Evolutionary conservation across 23 tunicate genomes (phyloP), one percentile per base, ranked within the genome.

Genomic region (Halocynthia roretzi): DNA sequence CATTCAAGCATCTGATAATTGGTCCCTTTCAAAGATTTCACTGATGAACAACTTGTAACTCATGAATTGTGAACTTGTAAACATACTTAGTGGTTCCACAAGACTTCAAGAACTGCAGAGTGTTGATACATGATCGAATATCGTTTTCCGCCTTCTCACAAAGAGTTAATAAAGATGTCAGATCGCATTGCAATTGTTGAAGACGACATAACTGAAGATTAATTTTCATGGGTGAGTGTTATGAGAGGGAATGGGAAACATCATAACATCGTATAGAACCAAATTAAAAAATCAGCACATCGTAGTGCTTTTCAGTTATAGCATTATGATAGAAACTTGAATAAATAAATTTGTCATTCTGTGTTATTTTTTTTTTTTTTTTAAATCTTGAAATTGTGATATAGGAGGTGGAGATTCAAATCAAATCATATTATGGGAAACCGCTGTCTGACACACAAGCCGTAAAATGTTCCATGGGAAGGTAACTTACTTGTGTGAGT

Each of bases 131-230:
- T 23, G 96, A 82, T 64, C 99, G 77, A 6, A 96, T 87, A 78
- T 96, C 99, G 75, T 96, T 91, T 15, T 91, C 97, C 0, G 97
- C 71, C 76, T 96, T 96, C 52, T 96, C 96, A 61, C 96, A 91
- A 20, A 96, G 83, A 14, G 81, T 85, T 40, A 95, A 61, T 51
- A 95, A 72, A 50, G 85, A 72, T 20, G 96, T 71, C 72, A 88
- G 71, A 62, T 89, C 96, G 65, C 95, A 82, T 5, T 85, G 78
- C 67, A 93, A 57, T 21, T 54, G 63, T 65, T 92, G 92, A 11
- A 71, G 53, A 5, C 71, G 53, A 61, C 98, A 92, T 70, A 92
- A 68, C 92, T 92, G 69, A 7, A 56, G 5, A 14, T 1, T 60
- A 15, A 68, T 68, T 18, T 1, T 19, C 72, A 68, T 68, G 31